A percentile compares a stretch with the other conserved stretches of the same genome.
Conservation (phyloP, 2,113 vertebrate genomes). For the Protomyctophum bolini region DNA sequence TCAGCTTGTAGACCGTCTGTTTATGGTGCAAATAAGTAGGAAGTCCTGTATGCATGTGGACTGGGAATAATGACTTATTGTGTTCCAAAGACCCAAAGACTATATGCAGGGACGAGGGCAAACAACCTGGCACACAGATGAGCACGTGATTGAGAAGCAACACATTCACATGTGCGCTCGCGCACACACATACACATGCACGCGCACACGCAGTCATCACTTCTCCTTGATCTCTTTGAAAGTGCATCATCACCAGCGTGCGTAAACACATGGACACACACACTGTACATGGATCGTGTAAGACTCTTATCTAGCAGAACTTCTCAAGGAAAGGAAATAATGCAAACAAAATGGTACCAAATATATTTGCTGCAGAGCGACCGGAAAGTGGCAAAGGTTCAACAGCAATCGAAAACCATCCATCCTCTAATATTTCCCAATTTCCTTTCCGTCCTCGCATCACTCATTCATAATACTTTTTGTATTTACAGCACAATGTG, state of each 20-base stretch:
- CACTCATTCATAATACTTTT: background rate
- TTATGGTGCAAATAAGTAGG: no score
- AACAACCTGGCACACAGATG: slow-evolving; percentile 33
- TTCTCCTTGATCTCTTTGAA: background rate
- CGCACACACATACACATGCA: slow-evolving; percentile 4
- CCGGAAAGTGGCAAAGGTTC: background rate
- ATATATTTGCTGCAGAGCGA: background rate
- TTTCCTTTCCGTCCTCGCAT: background rate
- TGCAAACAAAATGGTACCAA: background rate
- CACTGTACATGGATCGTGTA: background rate
- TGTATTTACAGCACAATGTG: background rate
- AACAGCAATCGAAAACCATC: background rate
- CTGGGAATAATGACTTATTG: slow-evolving; percentile 60
- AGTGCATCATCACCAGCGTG: slow-evolving; percentile 5
- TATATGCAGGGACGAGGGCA: slow-evolving; percentile 58
- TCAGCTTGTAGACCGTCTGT: no score
- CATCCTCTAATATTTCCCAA: background rate
- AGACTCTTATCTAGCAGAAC: background rate
- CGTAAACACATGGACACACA: slow-evolving; percentile 20
- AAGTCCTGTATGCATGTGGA: slow-evolving; percentile 40
- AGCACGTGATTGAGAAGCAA: slow-evolving; percentile 1
- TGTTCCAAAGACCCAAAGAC: slow-evolving; percentile 48
- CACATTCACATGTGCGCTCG: slow-evolving; percentile 8
- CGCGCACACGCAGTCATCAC: background rate
- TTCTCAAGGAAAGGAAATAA: background rate